Conservation (phyloP, 30 jellyfish, hydroid and myxozoan genomes). For the Chrysaora quinquecirrha region DNA sequence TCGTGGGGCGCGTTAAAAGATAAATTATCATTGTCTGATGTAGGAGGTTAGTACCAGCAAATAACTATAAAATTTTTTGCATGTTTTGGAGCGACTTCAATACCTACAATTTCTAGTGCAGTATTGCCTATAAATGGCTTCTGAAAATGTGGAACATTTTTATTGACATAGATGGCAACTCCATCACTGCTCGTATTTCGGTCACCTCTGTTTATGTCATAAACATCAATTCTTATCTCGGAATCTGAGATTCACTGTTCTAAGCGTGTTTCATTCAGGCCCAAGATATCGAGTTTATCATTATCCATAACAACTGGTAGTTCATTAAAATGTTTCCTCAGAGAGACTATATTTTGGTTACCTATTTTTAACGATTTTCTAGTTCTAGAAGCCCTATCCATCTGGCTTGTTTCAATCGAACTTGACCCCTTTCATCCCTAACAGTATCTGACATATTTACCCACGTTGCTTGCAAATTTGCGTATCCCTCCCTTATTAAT, state of each 20-base stretch:
- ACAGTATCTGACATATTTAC: background rate
- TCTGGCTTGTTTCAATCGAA: background rate
- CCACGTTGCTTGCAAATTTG: background rate
- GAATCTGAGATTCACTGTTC: constrained; percentile 12
- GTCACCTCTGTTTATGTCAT: constrained; percentile 34
- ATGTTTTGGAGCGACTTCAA: constrained; percentile 41
- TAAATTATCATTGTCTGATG: background rate
- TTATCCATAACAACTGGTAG: constrained; percentile 20
- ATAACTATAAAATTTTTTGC: constrained; percentile 21
- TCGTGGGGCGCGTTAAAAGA: background rate
- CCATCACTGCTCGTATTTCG: constrained; percentile 14
- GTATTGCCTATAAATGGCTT: constrained; percentile 5
- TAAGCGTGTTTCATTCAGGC: constrained; percentile 33
- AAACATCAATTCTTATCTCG: constrained; percentile 38
- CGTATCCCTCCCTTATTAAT: background rate
- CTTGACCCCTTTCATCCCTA: constrained; percentile 23
- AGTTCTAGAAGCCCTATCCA: constrained; percentile 20
- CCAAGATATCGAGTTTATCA: constrained; percentile 40
- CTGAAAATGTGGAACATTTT: background rate
- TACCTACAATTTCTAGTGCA: constrained; percentile 16
- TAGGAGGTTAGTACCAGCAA: constrained; percentile 1
- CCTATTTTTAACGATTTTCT: constrained; percentile 18
- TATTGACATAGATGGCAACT: background rate
- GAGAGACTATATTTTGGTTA: constrained; percentile 9
- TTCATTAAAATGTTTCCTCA: constrained; percentile 21